Evolutionary conservation across 1,140 invertebrate genomes (phyloP).

Genomic region (Drosophila arawakana): DNA sequence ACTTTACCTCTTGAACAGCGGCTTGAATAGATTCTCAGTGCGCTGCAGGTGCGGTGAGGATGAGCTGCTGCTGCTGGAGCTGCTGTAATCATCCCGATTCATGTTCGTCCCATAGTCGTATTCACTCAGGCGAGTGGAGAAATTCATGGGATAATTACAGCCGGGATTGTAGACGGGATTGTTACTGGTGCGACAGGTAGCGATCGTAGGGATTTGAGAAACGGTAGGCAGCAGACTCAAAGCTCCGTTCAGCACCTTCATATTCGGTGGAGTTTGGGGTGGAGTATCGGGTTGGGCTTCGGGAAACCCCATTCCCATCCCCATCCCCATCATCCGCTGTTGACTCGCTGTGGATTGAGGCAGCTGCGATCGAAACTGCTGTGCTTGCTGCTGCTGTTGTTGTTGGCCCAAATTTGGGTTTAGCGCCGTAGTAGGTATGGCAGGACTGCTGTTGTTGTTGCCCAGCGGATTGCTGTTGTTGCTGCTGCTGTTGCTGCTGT

Average conservation of each 20-base stretch:
- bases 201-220: conserved; percentile 85
- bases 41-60: conserved; percentile 86
- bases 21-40: conserved; percentile 87
- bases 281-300: conserved; percentile 95
- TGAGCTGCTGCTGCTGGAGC: conserved; percentile 86
- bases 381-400: conserved; percentile 13
- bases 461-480: conserved; percentile 39
- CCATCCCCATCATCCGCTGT: conserved; percentile 85
- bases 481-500: conserved; percentile 58
- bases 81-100: conserved; percentile 84
- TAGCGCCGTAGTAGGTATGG: conserved; percentile 74
- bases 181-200: conserved; percentile 85
- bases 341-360: conserved; percentile 75
- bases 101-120: conserved; percentile 64
- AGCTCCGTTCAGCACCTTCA: conserved; percentile 92
- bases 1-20: conserved; percentile 93
- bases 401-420: conserved; percentile 35
- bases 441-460: conserved; percentile 67
- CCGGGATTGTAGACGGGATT: conserved; percentile 82
- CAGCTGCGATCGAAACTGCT: conserved; percentile 52
- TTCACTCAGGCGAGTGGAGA: conserved; percentile 76
- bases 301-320: conserved; percentile 89
- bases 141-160: conserved; percentile 76
- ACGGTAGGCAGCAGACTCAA: conserved; percentile 86
- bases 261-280: conserved; percentile 95